phyloP scores from a whole-genome alignment of 2,797 vertebrate genomes.

The Fundulus diaphanus region DNA sequence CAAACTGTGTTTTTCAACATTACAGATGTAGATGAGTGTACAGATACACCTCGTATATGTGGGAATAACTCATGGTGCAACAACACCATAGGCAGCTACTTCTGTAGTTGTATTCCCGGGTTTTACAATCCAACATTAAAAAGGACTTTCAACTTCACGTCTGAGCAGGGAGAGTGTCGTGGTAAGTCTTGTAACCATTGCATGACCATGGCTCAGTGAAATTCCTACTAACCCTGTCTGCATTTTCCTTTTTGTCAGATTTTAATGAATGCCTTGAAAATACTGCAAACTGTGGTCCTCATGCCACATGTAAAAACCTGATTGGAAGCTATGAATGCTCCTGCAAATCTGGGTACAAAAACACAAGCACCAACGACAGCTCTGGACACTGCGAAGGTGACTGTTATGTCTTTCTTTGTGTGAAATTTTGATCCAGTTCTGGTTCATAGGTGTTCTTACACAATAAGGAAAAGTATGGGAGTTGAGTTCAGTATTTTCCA shows the following conservation, averaged over 20 bases:
- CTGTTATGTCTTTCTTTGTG: neutral
- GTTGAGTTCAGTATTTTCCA: neutral
- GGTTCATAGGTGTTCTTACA: neutral
- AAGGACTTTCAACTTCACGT: rapidly evolving
- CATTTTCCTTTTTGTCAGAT: conserved; percentile 45
- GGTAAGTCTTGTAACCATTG: conserved; percentile 40
- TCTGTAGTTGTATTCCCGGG: conserved; percentile 44
- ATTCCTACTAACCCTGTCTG: neutral
- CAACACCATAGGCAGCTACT: conserved; percentile 51
- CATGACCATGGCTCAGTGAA: neutral
- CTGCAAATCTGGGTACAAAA: conserved; percentile 57
- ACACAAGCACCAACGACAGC: rapidly evolving
- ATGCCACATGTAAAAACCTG: conserved; percentile 49
- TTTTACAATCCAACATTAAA: rapidly evolving
- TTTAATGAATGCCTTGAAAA: conserved; percentile 38
- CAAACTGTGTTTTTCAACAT: conserved; percentile 1
- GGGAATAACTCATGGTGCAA: rapidly evolving
- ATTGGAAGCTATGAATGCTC: conserved; percentile 56
- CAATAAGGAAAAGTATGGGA: neutral
- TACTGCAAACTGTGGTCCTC: conserved; percentile 19
- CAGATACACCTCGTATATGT: rapidly evolving
- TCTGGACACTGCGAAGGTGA: conserved; percentile 50
- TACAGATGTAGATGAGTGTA: conserved; percentile 56
- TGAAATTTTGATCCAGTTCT: neutral
- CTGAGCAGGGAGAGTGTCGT: neutral